phyloP scores from a whole-genome alignment of 1,140 invertebrate genomes.

The Panulirus ornatus region DNA sequence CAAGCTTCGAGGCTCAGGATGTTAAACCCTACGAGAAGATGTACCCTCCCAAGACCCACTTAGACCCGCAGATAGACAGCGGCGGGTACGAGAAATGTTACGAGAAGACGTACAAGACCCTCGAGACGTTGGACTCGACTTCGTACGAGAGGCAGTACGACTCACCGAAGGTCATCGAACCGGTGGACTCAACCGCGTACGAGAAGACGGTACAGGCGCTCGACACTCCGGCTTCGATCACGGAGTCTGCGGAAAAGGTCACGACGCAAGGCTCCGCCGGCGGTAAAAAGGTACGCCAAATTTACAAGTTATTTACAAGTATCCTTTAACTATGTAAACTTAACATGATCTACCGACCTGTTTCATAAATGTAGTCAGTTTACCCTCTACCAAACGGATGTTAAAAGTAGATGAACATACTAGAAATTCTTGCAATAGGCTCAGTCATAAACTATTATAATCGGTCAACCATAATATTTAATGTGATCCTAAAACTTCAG shows the following conservation, averaged over 20 bases:
- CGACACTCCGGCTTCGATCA: conserved; percentile 14
- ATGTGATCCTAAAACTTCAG: no score
- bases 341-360: no score
- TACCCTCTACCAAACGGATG: no score
- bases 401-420: no score
- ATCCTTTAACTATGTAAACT: no score
- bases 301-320: no score
- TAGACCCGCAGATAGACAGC: conserved; percentile 28
- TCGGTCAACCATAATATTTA: no score
- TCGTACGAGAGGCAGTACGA: conserved; percentile 61
- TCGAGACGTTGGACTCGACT: conserved; percentile 55
- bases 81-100: conserved; percentile 53
- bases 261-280: not conserved
- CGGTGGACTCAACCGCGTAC: conserved; percentile 53
- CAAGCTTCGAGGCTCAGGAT: conserved; percentile 40
- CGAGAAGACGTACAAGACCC: conserved; percentile 63
- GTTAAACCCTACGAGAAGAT: conserved; percentile 52
- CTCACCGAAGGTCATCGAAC: conserved; percentile 44
- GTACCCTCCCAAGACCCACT: conserved; percentile 36
- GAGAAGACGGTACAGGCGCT: conserved; percentile 41
- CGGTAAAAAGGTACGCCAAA: not conserved
- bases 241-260: conserved; percentile 39
- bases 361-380: no score
- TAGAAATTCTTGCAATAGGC: no score
- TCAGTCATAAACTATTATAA: no score